These are phyloP conservation scores for Dynastes grantii DNA, from an alignment of 2,888 invertebrate species.

Conservation along the genomic window DNA sequence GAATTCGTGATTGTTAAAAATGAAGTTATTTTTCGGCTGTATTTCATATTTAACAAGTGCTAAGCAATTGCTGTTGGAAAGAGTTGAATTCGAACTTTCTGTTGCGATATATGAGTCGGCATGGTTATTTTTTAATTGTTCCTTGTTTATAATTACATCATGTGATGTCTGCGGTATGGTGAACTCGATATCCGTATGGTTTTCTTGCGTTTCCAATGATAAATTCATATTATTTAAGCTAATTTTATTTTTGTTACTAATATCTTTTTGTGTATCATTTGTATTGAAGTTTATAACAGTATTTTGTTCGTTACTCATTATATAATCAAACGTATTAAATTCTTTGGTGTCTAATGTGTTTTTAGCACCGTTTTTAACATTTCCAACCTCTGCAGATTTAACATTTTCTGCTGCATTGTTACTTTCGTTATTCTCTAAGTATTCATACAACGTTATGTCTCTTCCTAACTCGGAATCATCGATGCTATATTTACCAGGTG, in stretches of 20 bases:
- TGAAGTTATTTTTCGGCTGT: slow-evolving; percentile 28
- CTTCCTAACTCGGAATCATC: slow-evolving; percentile 65
- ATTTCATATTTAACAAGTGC: slow-evolving; percentile 48
- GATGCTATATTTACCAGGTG: slow-evolving; percentile 65
- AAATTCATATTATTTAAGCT: slow-evolving; percentile 14
- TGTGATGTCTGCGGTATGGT: not conserved
- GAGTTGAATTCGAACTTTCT: not conserved
- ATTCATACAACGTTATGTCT: slow-evolving; percentile 62
- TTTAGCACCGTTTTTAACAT: not conserved
- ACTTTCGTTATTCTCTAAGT: slow-evolving; percentile 45
- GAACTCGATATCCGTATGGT: slow-evolving; percentile 28
- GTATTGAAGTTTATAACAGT: not conserved
- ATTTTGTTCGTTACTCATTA: slow-evolving; percentile 11
- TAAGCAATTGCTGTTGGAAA: slow-evolving; percentile 40
- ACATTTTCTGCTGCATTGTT: slow-evolving; percentile 21
- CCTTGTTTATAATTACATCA: slow-evolving; percentile 27
- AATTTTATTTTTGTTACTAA: slow-evolving; percentile 5
- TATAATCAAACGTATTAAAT: slow-evolving; percentile 20
- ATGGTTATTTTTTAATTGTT: not conserved
- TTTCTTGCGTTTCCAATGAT: slow-evolving; percentile 22
- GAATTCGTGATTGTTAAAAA: slow-evolving; percentile 28
- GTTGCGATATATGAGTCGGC: not conserved
- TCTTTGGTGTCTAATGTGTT: not conserved
- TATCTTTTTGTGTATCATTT: not conserved
- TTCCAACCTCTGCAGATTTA: not conserved